Conservation (phyloP, 2,113 vertebrate genomes). For the Osmerus mordax region DNA sequence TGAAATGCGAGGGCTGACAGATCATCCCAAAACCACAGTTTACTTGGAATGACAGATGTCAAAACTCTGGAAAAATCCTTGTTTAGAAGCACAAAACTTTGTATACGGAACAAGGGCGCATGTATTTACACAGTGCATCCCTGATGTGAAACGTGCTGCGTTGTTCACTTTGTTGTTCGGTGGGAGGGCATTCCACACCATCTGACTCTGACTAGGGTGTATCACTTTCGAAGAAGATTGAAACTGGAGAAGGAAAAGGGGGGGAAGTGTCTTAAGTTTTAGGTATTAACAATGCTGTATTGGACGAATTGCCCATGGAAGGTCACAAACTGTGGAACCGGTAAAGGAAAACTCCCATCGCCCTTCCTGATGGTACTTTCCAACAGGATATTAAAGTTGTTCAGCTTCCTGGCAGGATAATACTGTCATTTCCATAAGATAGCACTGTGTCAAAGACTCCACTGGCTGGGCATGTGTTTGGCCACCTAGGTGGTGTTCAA, state of each 20-base stretch:
- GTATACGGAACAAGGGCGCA: constrained; percentile 26
- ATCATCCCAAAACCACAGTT: constrained; percentile 25
- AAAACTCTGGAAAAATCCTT: constrained; percentile 33
- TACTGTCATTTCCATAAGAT: constrained; percentile 48
- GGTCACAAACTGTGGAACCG: constrained; percentile 21
- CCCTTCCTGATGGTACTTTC: constrained; percentile 24
- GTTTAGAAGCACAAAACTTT: constrained; percentile 22
- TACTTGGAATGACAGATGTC: constrained; percentile 18
- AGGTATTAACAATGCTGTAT: constrained; percentile 18
- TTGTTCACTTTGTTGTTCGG: constrained; percentile 19
- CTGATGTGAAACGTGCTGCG: constrained; percentile 4
- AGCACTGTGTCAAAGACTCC: constrained; percentile 31
- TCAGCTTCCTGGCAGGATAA: constrained; percentile 33
- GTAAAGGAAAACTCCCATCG: constrained; percentile 24
- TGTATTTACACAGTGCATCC: constrained; percentile 22
- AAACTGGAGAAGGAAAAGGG: not conserved
- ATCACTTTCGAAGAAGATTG: not conserved
- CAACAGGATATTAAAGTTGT: constrained; percentile 51
- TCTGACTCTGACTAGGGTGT: not conserved
- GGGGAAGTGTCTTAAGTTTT: constrained; percentile 11
- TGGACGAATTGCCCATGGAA: constrained; percentile 18
- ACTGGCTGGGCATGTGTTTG: constrained; percentile 8
- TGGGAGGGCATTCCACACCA: not conserved
- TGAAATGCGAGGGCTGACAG: constrained; percentile 20
- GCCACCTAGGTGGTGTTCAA: constrained; percentile 38